Evolutionary conservation across 2,888 invertebrate species (phyloP).

Genomic region (Sthenelais limicola): DNA sequence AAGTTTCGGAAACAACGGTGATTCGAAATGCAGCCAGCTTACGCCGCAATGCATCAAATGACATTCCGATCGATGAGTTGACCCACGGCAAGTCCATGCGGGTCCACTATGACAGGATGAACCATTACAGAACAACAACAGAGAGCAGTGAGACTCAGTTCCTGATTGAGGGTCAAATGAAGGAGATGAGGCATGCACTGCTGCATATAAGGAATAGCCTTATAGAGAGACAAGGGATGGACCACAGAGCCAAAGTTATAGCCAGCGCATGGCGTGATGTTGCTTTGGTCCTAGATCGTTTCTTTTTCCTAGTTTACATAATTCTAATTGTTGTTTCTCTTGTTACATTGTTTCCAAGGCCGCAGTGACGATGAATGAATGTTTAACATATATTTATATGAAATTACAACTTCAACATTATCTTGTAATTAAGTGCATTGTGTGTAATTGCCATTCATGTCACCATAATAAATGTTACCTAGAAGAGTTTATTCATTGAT

Average conservation of each 20-base stretch:
- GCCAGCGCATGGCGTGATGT: constrained; percentile 25
- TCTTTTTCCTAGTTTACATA: constrained; percentile 37
- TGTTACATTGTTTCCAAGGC: constrained; percentile 26
- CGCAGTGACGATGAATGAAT: constrained; percentile 25
- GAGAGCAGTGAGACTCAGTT: constrained; percentile 10
- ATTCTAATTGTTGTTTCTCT: constrained; percentile 32
- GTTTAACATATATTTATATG: too few relatives aligned
- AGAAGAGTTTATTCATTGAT: too few relatives aligned
- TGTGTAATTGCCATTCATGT: too few relatives aligned
- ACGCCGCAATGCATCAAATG: too few relatives aligned
- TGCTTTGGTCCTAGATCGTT: constrained; percentile 24
- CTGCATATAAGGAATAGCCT: constrained; percentile 14
- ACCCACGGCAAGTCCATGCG: too few relatives aligned
- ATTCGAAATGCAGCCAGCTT: too few relatives aligned
- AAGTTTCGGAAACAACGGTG: too few relatives aligned
- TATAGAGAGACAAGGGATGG: background rate
- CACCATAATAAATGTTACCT: too few relatives aligned
- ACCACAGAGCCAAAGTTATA: background rate
- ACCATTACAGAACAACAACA: constrained; percentile 14
- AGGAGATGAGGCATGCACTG: constrained; percentile 7
- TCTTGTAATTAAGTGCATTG: too few relatives aligned
- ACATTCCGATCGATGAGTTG: too few relatives aligned
- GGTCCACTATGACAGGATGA: background rate
- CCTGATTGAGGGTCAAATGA: constrained; percentile 18
- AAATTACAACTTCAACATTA: too few relatives aligned